These are phyloP conservation scores for Sporophila hypoxantha DNA, from an alignment of 2,113 vertebrate genomes.

Conservation along the genomic window DNA sequence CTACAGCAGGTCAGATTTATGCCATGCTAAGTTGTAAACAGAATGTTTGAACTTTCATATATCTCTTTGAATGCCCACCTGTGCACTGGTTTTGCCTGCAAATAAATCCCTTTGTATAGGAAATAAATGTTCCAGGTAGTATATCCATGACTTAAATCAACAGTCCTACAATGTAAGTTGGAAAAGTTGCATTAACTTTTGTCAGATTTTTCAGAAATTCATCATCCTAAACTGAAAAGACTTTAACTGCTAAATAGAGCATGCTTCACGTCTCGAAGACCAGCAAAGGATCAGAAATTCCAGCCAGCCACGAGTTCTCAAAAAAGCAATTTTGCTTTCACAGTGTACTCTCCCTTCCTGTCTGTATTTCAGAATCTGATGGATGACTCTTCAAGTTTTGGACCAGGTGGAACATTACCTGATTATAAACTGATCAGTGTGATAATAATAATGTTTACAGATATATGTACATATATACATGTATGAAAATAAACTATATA, in stretches of 20 bases:
- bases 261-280: background rate
- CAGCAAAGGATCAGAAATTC: background rate
- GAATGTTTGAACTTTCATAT: slow-evolving; percentile 23
- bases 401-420: background rate
- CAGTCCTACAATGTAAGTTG: background rate
- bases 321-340: background rate
- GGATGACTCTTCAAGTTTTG: background rate
- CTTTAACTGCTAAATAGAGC: background rate
- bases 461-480: background rate
- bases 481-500: background rate
- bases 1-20: slow-evolving; percentile 33
- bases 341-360: background rate
- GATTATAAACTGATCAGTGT: background rate
- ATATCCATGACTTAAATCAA: slow-evolving; percentile 37
- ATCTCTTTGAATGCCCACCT: slow-evolving; percentile 31
- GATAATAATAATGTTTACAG: background rate
- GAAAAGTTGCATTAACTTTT: slow-evolving; percentile 40
- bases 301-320: background rate
- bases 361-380: background rate
- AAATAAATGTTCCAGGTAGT: slow-evolving; percentile 25
- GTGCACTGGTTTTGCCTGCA: background rate
- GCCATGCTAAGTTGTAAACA: slow-evolving; percentile 10
- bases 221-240: slow-evolving; percentile 14
- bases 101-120: slow-evolving; percentile 25
- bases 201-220: slow-evolving; percentile 26